Evolutionary conservation across 2,888 invertebrate genomes (phyloP).

Genomic region (Caenorhabditis japonica): DNA sequence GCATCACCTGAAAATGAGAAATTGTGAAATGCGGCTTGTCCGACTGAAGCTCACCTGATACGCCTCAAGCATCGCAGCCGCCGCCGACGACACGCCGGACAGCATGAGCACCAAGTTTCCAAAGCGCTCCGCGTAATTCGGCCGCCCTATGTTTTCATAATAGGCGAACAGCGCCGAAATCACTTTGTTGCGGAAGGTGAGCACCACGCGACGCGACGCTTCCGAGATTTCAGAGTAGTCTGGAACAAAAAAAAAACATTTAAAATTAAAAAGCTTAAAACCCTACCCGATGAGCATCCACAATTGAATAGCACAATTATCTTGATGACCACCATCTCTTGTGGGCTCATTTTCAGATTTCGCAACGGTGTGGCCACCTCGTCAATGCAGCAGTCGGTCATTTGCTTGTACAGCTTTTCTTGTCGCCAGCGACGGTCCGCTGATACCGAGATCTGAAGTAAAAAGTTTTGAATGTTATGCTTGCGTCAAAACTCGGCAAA

Average conservation of each 20-base stretch:
- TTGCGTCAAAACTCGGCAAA: too few relatives aligned
- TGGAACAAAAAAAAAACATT: slow-evolving; percentile 26
- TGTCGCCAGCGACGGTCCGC: slow-evolving; percentile 75
- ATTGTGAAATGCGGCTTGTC: too few relatives aligned
- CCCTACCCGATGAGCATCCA: slow-evolving; percentile 59
- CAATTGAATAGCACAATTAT: slow-evolving; percentile 73
- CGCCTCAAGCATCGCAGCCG: slow-evolving; percentile 69
- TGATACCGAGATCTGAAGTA: slow-evolving; percentile 65
- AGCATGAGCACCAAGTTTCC: slow-evolving; percentile 70
- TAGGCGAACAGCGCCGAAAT: slow-evolving; percentile 69
- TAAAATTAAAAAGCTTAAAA: not conserved
- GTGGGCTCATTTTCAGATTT: slow-evolving; percentile 65
- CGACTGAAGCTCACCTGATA: slow-evolving; percentile 68
- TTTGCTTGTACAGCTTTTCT: slow-evolving; percentile 75
- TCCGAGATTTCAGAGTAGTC: slow-evolving; percentile 66
- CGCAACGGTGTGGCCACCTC: slow-evolving; percentile 74
- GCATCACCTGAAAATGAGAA: slow-evolving; percentile 65
- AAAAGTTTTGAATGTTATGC: not conserved
- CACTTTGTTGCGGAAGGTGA: slow-evolving; percentile 65
- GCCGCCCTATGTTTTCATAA: slow-evolving; percentile 61
- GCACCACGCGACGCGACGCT: slow-evolving; percentile 53
- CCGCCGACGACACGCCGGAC: slow-evolving; percentile 71
- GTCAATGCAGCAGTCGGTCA: slow-evolving; percentile 74
- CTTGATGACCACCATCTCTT: slow-evolving; percentile 73
- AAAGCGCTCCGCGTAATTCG: slow-evolving; percentile 65